Conservation (phyloP, 2,113 vertebrate genomes). For the Candoia aspera region DNA sequence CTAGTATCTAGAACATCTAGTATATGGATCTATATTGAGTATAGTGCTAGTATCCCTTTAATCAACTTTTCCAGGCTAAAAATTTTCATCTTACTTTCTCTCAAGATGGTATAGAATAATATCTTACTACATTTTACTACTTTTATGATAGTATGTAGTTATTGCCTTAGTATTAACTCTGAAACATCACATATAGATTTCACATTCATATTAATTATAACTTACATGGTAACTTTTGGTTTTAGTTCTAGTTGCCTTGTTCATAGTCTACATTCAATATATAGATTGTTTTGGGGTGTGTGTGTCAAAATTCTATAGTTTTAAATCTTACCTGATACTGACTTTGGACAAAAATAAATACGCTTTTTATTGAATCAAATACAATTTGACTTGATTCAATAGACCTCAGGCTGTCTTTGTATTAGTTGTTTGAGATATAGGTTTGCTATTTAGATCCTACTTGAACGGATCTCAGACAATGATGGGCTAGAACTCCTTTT, state of each 20-base stretch:
- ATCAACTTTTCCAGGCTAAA: not conserved
- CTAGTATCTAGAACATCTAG: too few species aligned
- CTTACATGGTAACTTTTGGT: not conserved
- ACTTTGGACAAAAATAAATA: not conserved
- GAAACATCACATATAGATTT: not conserved
- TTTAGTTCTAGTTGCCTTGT: not conserved
- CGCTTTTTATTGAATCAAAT: not conserved
- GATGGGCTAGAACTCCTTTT: not conserved
- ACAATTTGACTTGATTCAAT: not conserved
- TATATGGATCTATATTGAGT: too few species aligned
- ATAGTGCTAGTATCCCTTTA: not conserved
- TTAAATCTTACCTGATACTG: not conserved
- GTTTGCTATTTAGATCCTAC: not conserved
- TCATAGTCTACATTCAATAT: not conserved
- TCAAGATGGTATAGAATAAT: not conserved
- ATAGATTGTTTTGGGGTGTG: not conserved
- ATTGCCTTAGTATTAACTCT: not conserved
- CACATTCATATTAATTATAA: not conserved
- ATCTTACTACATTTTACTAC: not conserved
- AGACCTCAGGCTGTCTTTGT: not conserved
- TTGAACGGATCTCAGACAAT: not conserved
- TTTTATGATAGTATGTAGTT: not conserved
- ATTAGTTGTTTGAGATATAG: not conserved
- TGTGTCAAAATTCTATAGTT: not conserved
- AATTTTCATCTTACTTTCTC: not conserved